These are phyloP conservation scores for Platycheirus albimanus DNA, from an alignment of 2,888 invertebrate species.

Conservation along the genomic window DNA sequence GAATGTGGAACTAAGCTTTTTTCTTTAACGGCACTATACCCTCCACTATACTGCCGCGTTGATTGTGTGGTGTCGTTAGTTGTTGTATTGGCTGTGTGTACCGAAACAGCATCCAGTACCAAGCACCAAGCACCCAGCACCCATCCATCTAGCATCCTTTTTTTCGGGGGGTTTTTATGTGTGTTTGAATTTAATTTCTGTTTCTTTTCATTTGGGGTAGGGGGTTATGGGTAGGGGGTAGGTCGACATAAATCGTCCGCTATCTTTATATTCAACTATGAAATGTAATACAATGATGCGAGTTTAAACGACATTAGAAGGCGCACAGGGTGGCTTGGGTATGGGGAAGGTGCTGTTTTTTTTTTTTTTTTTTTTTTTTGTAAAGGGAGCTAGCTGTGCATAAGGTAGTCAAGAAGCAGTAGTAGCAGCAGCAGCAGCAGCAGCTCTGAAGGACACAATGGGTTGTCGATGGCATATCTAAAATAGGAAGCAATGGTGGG, in stretches of 20 bases:
- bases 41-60: slow-evolving; percentile 63
- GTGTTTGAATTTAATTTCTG: slow-evolving; percentile 74
- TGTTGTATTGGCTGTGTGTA: slow-evolving; percentile 69
- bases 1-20: slow-evolving; percentile 69
- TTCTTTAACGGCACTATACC: slow-evolving; percentile 53
- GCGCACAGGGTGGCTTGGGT: slow-evolving; percentile 28
- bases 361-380: neutral
- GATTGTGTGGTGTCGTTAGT: slow-evolving; percentile 73
- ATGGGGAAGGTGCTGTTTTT: slow-evolving; percentile 22
- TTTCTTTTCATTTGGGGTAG: slow-evolving; percentile 38
- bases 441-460: slow-evolving; percentile 62
- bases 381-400: slow-evolving; percentile 33
- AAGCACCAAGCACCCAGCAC: slow-evolving; percentile 38
- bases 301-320: slow-evolving; percentile 73
- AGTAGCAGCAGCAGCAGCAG: slow-evolving; percentile 13
- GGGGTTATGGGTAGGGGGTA: slow-evolving; percentile 20
- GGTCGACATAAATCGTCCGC: slow-evolving; percentile 71
- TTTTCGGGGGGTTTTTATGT: slow-evolving; percentile 62
- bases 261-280: slow-evolving; percentile 73
- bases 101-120: slow-evolving; percentile 24
- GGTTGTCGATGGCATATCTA: slow-evolving; percentile 59
- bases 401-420: slow-evolving; percentile 16
- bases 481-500: neutral
- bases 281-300: slow-evolving; percentile 74
- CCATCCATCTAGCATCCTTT: slow-evolving; percentile 69